Base-by-base conservation (phyloP, 2,888 invertebrate species). In the Melinaea marsaeus region DNA sequence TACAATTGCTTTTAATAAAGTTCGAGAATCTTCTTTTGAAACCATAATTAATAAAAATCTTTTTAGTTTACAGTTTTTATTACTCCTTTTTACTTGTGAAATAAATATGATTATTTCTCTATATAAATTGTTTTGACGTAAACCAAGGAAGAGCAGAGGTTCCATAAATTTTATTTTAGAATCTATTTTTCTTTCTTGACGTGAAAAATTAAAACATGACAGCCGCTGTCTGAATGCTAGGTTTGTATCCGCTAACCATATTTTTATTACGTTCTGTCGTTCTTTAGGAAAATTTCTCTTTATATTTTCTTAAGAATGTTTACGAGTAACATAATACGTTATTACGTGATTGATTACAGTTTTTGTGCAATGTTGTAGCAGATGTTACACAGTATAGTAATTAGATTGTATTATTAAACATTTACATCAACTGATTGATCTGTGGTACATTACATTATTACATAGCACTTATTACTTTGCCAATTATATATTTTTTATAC, bases 121-220 rank as follows among this genome's bases (percentile, higher is more conserved):
- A 9, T 42, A 42, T 51, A 32, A 7, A 9, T 51, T 51, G 2
- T 32, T 51, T 51, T 51, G 22, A 32, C 32, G 32, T 51, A 32
- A 51, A 51, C 6, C 32, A 51, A 32, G 51, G 2, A 48, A 51
- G 9, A 32, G 1, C 51, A 51, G 51, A 32, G 32, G 11, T 51
- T 51, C 51, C 32, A 32, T 51, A 51, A 51, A 51, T 51, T 32
- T 32, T 51, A 51, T 51, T 51, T 51, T 3, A 32, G n/a, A 51
- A 51, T 51, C 32, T 51, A 32, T 32, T 32, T 51, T 51, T 51
- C 22, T 32, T 51, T 46, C 61, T 54, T 55, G 56, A 48, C 46
- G 58, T 54, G 45, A 57, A 65, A 65, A 65, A 65, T 65, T 58
- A 65, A 65, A 62, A 61, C 58, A 57, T 59, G 62, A 59, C 55